Conservation (phyloP, 2,888 invertebrate genomes). For the Orchestes rusci region DNA sequence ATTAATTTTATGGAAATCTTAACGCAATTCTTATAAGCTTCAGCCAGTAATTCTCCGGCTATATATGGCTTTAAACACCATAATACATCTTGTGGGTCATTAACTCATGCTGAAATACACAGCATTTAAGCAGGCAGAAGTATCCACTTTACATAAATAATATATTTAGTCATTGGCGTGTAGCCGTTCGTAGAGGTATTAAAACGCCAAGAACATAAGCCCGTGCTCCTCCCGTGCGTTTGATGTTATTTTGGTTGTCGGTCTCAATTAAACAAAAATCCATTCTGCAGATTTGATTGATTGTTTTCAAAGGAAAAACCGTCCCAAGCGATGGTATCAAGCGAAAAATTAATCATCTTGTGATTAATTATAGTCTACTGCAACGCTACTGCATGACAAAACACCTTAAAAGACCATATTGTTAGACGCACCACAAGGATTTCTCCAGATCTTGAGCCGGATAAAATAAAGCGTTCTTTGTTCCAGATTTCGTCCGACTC, state of each 20-base stretch:
- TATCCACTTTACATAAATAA: conserved; percentile 25
- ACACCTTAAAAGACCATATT: conserved; percentile 18
- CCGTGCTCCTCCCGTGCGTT: no score
- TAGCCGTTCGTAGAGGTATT: conserved; percentile 3
- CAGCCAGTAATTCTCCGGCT: conserved; percentile 18
- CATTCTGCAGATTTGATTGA: not conserved
- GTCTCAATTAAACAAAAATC: conserved; percentile 1
- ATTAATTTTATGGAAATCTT: conserved; percentile 13
- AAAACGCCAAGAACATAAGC: no score
- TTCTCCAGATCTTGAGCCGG: conserved; percentile 12
- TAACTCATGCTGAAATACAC: conserved; percentile 23
- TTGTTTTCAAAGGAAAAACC: no score
- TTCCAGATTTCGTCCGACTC: conserved; percentile 12
- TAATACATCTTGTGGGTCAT: conserved; percentile 24
- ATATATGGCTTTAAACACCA: conserved; percentile 22
- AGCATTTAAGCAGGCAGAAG: conserved; percentile 21
- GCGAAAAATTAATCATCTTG: conserved; percentile 4
- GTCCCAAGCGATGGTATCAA: no score
- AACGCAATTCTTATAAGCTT: conserved; percentile 13
- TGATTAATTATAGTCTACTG: no score
- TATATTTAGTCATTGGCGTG: conserved; percentile 22
- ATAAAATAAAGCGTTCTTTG: conserved; percentile 19
- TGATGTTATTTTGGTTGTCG: no score
- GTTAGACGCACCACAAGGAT: conserved; percentile 14
- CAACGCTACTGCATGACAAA: conserved; percentile 15